A percentile compares a stretch with the other conserved stretches of the same genome.
phyloP scores from a whole-genome alignment of 2,888 invertebrate genomes.

The Ennomos quercinarius region DNA sequence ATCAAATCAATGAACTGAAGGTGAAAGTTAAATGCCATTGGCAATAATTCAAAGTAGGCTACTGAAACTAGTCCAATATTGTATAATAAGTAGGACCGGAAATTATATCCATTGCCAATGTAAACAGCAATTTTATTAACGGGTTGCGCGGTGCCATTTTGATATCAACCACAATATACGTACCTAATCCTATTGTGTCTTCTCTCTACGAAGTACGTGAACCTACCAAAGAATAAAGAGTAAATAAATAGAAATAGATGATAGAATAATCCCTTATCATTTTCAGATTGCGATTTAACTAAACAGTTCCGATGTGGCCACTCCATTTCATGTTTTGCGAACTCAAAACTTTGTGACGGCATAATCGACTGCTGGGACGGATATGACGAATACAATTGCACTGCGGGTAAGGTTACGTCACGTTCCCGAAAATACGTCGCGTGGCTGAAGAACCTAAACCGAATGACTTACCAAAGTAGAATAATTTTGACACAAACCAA shows the following conservation, averaged over 20 bases:
- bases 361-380: slow-evolving; percentile 92
- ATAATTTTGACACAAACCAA: slow-evolving; percentile 45
- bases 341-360: slow-evolving; percentile 89
- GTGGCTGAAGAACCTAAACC: not conserved
- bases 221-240: too few species aligned
- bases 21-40: slow-evolving; percentile 22
- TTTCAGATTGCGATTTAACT: slow-evolving; percentile 87
- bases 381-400: slow-evolving; percentile 90
- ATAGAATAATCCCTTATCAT: too few species aligned
- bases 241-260: too few species aligned
- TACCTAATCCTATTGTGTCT: too few species aligned
- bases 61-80: slow-evolving; percentile 20
- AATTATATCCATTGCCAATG: slow-evolving; percentile 3
- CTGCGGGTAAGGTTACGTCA: slow-evolving; percentile 77
- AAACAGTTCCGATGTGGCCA: slow-evolving; percentile 91
- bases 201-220: too few species aligned
- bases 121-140: not conserved
- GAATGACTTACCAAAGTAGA: not conserved
- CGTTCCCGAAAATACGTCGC: not conserved
- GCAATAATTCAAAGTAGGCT: slow-evolving; percentile 19
- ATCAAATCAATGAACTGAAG: slow-evolving; percentile 25
- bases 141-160: not conserved
- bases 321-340: slow-evolving; percentile 89
- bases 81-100: slow-evolving; percentile 26
- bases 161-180: too few species aligned